Evolutionary conservation across 2,888 invertebrate genomes (phyloP), one percentile per base, ranked within the genome.

Genomic region (Tryphoninae sp.): DNA sequence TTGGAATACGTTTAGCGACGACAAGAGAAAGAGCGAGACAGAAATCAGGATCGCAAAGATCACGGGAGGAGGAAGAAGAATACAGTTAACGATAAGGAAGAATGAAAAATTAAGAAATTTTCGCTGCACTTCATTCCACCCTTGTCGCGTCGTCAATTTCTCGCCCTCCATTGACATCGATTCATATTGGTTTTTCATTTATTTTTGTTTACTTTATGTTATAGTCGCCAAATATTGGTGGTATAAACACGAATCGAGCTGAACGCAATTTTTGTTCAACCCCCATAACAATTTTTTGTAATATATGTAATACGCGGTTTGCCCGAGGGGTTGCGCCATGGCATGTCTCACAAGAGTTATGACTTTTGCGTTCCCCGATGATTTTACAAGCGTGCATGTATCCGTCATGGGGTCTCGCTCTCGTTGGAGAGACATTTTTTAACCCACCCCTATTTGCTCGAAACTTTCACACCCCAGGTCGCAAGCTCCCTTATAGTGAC

Each of bases 1-100:
- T 26, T n/a, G 64, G 58, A 72, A 71, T 77, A 76, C 45, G 51
- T 65, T 72, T 77, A 76, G 61, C 72, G 59, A n/a, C n/a, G 49
- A 58, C 58, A 64, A 9, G n/a, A 40, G 26, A 61, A 23, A 51
- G 26, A 1, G 16, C 33, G 55, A 64, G 49, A 49, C 55, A 64
- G 49, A 69, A 64, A 69, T 62, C 55, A 45, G 55, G 53, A 22
- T 69, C 23, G 11, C n/a, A 69, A 61, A 53, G 53, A 53, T 55
- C 13, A n/a, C 13, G 53, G 26, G 42, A 1, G 8, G 33, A 16
- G 61, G 26, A 22, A 67, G 40, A 61, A 40, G 42, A 45, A 59
- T 68, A 51, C 13, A 11, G 59, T 9, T 49, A 26, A 11, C 45
- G 33, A 49, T 45, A 7, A 22, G 58, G 51, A 61, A 23, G 55